Conservation (phyloP, 2,888 invertebrate species). For the Eupithecia pulchellata region DNA sequence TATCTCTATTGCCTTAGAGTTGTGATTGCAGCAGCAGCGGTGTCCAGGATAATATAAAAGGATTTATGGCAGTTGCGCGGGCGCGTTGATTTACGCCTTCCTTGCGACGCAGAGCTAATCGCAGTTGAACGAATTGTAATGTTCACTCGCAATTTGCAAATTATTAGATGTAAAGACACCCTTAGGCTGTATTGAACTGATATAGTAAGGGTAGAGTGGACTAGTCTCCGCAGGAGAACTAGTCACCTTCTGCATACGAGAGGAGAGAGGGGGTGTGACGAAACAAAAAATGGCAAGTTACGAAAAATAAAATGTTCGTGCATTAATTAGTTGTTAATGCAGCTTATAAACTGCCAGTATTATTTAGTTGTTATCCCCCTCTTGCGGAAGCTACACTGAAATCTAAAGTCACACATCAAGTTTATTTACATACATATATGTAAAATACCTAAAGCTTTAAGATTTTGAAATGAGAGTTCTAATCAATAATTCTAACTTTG, state of each 20-base stretch:
- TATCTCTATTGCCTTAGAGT: not conserved
- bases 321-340: not conserved
- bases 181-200: not conserved
- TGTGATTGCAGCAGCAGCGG: not conserved
- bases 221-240: not conserved
- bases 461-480: too few species aligned
- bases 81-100: constrained; percentile 81
- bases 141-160: constrained; percentile 11
- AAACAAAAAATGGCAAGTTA: not conserved
- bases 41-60: constrained; percentile 71
- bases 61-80: constrained; percentile 80
- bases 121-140: not conserved
- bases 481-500: too few species aligned
- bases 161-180: not conserved
- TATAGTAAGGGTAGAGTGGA: not conserved
- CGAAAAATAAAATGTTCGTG: not conserved
- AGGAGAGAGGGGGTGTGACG: not conserved
- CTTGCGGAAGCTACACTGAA: too few species aligned
- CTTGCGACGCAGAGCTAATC: constrained; percentile 45
- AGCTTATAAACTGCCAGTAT: not conserved
- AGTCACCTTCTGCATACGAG: not conserved
- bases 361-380: too few species aligned
- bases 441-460: too few species aligned
- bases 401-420: too few species aligned
- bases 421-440: too few species aligned